Percentiles rank a stretch among this genome's conserved stretches.
These are phyloP conservation scores for Chloroclysta siterata DNA, from an alignment of 2,888 invertebrate species.

Conservation along the genomic window DNA sequence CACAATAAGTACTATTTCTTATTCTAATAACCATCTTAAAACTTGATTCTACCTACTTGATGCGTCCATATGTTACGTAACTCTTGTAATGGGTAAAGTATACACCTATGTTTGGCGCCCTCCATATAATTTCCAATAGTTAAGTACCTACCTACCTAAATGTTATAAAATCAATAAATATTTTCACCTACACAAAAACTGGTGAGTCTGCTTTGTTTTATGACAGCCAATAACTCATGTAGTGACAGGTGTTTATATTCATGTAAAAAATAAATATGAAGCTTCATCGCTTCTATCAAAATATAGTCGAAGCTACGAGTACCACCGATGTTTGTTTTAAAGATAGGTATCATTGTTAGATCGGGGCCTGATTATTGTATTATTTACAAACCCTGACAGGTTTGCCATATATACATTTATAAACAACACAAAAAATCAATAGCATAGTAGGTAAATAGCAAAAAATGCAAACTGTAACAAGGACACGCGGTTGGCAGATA, in stretches of 20 bases:
- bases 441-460: no score
- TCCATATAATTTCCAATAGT: neutral
- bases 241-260: conserved; percentile 16
- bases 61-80: neutral
- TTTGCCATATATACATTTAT: neutral
- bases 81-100: neutral
- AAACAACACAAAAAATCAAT: no score
- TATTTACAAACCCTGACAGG: neutral
- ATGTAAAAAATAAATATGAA: conserved; percentile 9
- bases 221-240: conserved; percentile 48
- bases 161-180: conserved; percentile 5
- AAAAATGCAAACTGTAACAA: no score
- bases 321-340: conserved; percentile 10
- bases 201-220: conserved; percentile 51
- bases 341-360: conserved; percentile 7
- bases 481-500: no score
- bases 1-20: neutral
- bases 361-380: conserved; percentile 10
- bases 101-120: neutral
- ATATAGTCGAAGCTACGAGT: conserved; percentile 9
- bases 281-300: conserved; percentile 13
- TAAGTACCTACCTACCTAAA: neutral
- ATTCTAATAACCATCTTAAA: neutral
- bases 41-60: neutral
- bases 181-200: conserved; percentile 5